Evolutionary conservation across 1,140 invertebrate species (phyloP), one percentile per base, ranked within the genome.

Genomic region (Caenorhabditis tropicalis): DNA sequence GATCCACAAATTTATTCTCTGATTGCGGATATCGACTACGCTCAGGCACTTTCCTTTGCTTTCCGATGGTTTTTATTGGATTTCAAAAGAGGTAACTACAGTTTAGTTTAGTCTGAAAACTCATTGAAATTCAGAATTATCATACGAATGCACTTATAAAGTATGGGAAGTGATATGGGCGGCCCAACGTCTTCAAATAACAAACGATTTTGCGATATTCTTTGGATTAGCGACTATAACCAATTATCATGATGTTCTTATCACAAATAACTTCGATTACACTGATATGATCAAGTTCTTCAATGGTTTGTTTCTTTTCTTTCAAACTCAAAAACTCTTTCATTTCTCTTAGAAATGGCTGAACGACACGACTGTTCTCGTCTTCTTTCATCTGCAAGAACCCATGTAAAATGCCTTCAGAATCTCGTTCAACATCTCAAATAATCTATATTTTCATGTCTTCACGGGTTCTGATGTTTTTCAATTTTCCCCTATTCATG

Each of bases 231-330:
- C 96, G 0, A 92, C 98, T 51, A 94, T 98, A 0, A 95, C 96
- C 92, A 95, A 95, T 84, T 98, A 98, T 91, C 92, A 96, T 79
- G 96, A 97, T 90, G 96, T 98, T 84, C 96, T 98, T 51, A 92
- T 98, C 46, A 95, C 95, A 83, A 97, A 98, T 92, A 94, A 95
- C 87, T 98, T 98, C 96, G 96, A 98, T 91, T 98, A 97, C 91
- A 98, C 96, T 0, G 96, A 98, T 92, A 96, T 98, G 87, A 98
- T 98, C 89, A 97, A 97, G 91, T 98, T 98, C 92, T 98, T 97
- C 90, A 98, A 98, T 92, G 96, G 96, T 96, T 2, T 6, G 12
- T 46, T 12, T 65, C 12, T 29, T 31, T 16, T 21, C 27, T 4
- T n/a, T n/a, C n/a, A n/a, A n/a, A n/a, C n/a, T n/a, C n/a, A n/a